These are phyloP conservation scores for Nansenia antarctica DNA, from an alignment of 2,113 vertebrate genomes.

Conservation along the genomic window DNA sequence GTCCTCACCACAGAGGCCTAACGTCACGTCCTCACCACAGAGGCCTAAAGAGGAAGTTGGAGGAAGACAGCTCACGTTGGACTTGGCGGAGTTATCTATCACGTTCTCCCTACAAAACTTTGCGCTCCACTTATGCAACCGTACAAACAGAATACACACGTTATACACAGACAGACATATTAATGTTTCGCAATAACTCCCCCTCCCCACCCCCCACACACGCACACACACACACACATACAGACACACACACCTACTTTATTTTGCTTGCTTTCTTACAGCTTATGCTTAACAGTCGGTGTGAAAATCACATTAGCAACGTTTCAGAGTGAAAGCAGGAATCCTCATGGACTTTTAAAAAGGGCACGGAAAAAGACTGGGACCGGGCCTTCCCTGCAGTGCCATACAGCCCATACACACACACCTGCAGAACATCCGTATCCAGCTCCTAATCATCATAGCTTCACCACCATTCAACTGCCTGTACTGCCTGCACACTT, in stretches of 20 bases:
- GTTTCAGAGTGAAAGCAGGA: slow-evolving; percentile 67
- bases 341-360: slow-evolving; percentile 61
- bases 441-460: slow-evolving; percentile 62
- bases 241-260: too few relatives aligned
- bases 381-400: slow-evolving; percentile 53
- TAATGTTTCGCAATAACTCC: too few relatives aligned
- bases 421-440: slow-evolving; percentile 23
- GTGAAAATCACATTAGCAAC: slow-evolving; percentile 56
- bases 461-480: slow-evolving; percentile 62
- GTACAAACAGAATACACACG: slow-evolving; percentile 43
- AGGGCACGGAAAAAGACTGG: slow-evolving; percentile 50
- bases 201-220: not conserved
- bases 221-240: slow-evolving; percentile 7
- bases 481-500: slow-evolving; percentile 84
- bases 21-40: slow-evolving; percentile 47
- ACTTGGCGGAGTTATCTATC: slow-evolving; percentile 50
- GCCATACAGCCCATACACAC: slow-evolving; percentile 52
- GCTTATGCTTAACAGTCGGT: slow-evolving; percentile 45
- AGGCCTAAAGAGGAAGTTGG: slow-evolving; percentile 50
- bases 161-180: not conserved
- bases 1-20: slow-evolving; percentile 46
- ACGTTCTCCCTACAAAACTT: slow-evolving; percentile 39
- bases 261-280: too few relatives aligned
- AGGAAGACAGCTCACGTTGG: slow-evolving; percentile 43
- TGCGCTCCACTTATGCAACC: slow-evolving; percentile 45